Evolutionary conservation across 1,140 invertebrate species (phyloP).

Genomic region (Probaryconus sp.): DNA sequence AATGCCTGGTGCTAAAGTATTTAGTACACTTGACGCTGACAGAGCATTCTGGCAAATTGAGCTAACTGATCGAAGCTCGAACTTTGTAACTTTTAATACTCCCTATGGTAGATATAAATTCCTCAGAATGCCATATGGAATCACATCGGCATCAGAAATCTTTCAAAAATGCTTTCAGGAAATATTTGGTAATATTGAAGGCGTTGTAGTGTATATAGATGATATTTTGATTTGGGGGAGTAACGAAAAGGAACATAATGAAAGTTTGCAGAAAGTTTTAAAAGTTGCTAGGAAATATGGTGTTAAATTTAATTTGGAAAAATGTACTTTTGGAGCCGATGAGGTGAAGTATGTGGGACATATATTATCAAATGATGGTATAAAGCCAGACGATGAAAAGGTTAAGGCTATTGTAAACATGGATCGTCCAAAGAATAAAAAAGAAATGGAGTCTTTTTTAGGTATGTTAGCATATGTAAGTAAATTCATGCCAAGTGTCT

Average conservation of each 20-base stretch:
- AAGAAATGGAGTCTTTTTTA: conserved; percentile 15
- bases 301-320: conserved; percentile 27
- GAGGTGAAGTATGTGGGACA: conserved; percentile 64
- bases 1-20: conserved; percentile 7
- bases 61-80: background rate
- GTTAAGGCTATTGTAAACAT: conserved; percentile 17
- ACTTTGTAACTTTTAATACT: conserved; percentile 6
- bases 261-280: conserved; percentile 57
- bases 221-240: conserved; percentile 69
- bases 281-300: conserved; percentile 27
- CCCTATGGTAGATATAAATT: conserved; percentile 44
- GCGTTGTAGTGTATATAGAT: conserved; percentile 68
- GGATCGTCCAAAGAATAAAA: conserved; percentile 5
- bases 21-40: conserved; percentile 3
- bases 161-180: conserved; percentile 36
- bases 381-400: conserved; percentile 1
- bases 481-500: conserved; percentile 24
- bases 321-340: conserved; percentile 65
- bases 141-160: conserved; percentile 37
- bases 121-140: conserved; percentile 43
- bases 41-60: conserved; percentile 10
- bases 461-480: conserved; percentile 25
- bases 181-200: conserved; percentile 51
- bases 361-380: conserved; percentile 6
- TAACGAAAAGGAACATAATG: conserved; percentile 56